Evolutionary conservation across 2,888 invertebrate species (phyloP).

Genomic region (Listrodromus nycthemerus): DNA sequence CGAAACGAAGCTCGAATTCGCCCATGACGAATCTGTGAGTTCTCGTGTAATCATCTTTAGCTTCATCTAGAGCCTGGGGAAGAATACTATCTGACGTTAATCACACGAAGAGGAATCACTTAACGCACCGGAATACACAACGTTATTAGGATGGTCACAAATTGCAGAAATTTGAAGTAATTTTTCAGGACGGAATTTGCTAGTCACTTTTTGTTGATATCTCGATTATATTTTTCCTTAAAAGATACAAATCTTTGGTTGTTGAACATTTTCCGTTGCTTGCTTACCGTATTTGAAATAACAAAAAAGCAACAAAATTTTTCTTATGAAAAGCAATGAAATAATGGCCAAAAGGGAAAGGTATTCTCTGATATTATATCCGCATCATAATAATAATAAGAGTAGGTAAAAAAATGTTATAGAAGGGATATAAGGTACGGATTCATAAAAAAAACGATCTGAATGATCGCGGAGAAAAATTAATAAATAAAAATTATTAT

Average conservation of each 20-base stretch:
- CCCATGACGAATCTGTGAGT: conserved; percentile 86
- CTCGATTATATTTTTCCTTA: too few species aligned
- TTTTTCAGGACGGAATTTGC: background rate
- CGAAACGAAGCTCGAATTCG: conserved; percentile 87
- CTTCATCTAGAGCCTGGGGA: conserved; percentile 77
- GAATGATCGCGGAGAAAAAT: background rate
- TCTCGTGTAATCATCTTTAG: conserved; percentile 75
- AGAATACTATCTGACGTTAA: conserved; percentile 11
- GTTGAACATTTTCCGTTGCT: background rate
- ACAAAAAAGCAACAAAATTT: background rate
- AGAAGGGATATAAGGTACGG: conserved; percentile 7
- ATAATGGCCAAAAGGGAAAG: background rate
- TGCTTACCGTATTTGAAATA: background rate
- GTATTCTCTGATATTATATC: background rate
- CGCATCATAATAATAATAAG: background rate
- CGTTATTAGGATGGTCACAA: background rate
- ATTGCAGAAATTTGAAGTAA: background rate
- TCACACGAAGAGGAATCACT: background rate
- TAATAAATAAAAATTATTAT: background rate
- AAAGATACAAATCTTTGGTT: too few species aligned
- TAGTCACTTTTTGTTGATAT: background rate
- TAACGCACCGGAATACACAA: background rate
- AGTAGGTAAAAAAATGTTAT: background rate
- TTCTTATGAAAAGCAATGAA: background rate
- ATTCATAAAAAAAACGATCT: background rate